Percentiles rank a stretch among this genome's conserved stretches.
Evolutionary conservation across 2,797 vertebrate species (phyloP).

Genomic region (Tinamus major): DNA sequence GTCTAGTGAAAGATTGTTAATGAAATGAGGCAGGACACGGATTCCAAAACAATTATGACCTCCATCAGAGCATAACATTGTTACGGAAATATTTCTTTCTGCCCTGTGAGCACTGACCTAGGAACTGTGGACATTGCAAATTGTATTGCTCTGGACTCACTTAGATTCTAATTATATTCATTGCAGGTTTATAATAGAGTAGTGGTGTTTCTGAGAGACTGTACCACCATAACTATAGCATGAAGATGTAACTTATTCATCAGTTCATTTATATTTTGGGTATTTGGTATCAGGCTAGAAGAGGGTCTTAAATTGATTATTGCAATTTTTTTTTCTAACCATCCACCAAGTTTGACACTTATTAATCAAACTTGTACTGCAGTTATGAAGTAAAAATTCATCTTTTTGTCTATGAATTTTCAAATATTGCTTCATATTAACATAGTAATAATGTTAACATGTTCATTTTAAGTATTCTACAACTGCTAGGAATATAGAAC

Average conservation of each 20-base stretch:
- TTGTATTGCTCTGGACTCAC: background rate
- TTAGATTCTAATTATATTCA: background rate
- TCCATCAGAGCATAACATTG: slow-evolving; percentile 26
- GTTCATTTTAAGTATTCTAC: background rate
- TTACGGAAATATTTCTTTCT: slow-evolving; percentile 14
- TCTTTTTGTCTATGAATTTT: background rate
- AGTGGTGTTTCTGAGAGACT: slow-evolving; percentile 27
- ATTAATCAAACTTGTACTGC: slow-evolving; percentile 31
- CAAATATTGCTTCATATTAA: background rate
- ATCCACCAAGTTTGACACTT: background rate
- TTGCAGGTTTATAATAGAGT: slow-evolving; percentile 20
- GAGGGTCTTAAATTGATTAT: background rate
- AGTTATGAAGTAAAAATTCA: background rate
- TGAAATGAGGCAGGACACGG: background rate
- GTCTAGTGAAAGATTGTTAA: background rate
- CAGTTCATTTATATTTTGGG: background rate
- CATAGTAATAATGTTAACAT: background rate
- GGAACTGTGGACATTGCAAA: background rate
- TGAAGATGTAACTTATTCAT: background rate
- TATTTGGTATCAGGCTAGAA: background rate
- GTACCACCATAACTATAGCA: background rate
- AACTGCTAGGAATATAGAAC: background rate
- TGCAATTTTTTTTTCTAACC: background rate
- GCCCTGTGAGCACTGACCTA: background rate
- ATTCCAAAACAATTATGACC: slow-evolving; percentile 5